Evolutionary conservation across 2,888 invertebrate species (phyloP).

Genomic region (Watsonalla cultraria): DNA sequence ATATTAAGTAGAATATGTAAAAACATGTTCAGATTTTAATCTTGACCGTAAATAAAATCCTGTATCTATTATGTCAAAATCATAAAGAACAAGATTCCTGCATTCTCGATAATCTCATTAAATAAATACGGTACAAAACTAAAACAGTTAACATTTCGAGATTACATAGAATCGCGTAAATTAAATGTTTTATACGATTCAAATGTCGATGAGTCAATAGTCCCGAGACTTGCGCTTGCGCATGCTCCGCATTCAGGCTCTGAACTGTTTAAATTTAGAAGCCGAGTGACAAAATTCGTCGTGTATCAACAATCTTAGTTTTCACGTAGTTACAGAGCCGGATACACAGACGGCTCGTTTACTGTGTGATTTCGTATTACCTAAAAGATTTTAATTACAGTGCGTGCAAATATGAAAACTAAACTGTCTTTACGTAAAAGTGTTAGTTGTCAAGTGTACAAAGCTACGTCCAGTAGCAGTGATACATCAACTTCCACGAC

Average conservation of each 20-base stretch:
- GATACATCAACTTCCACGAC: conserved; percentile 54
- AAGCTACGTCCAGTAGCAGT: conserved; percentile 50
- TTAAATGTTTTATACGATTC: conserved; percentile 34
- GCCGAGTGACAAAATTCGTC: conserved; percentile 54
- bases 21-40: too few species aligned
- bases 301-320: conserved; percentile 24
- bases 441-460: conserved; percentile 50
- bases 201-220: conserved; percentile 49
- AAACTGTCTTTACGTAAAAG: conserved; percentile 37
- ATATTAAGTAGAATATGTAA: too few species aligned
- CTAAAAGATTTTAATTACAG: conserved; percentile 7
- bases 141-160: not conserved
- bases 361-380: conserved; percentile 7
- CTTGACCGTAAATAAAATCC: too few species aligned
- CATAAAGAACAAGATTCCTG: too few species aligned
- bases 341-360: conserved; percentile 10
- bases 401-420: conserved; percentile 21
- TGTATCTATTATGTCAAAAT: too few species aligned
- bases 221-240: conserved; percentile 27
- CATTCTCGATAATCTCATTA: too few species aligned
- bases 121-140: too few species aligned
- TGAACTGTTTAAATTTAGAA: conserved; percentile 59
- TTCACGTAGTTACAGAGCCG: conserved; percentile 25
- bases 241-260: conserved; percentile 29
- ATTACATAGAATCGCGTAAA: conserved; percentile 22